Evolutionary conservation across 2,113 vertebrate genomes (phyloP).

Genomic region (Scolopax mira): DNA sequence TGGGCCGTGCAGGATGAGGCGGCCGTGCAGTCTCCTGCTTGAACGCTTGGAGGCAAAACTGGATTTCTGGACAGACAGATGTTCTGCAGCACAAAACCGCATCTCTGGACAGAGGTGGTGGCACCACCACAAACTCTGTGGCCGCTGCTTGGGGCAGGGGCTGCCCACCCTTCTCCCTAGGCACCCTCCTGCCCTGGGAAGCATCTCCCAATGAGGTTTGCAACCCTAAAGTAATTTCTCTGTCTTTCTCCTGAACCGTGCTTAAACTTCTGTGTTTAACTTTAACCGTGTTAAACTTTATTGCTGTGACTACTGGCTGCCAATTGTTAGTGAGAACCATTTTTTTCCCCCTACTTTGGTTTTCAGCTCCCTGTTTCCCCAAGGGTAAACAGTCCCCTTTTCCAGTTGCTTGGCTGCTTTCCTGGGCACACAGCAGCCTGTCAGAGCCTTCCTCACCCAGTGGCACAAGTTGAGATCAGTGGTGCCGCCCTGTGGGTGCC

Average conservation of each 20-base stretch:
- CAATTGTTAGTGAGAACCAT: neutral
- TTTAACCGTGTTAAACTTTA: too few relatives aligned
- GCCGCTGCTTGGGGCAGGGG: neutral
- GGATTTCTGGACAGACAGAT: neutral
- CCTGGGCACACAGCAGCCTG: neutral
- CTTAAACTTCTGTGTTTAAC: neutral
- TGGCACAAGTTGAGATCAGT: neutral
- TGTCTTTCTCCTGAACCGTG: neutral
- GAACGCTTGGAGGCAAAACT: conserved; percentile 1
- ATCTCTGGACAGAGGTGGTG: neutral
- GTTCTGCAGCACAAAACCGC: neutral
- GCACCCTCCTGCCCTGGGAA: neutral
- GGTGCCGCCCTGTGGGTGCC: neutral
- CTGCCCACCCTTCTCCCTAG: neutral
- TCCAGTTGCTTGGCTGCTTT: neutral
- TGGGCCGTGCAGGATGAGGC: rapidly evolving
- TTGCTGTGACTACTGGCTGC: neutral
- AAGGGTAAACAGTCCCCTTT: neutral
- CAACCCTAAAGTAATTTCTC: neutral
- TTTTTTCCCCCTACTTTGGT: neutral
- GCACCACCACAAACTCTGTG: rapidly evolving
- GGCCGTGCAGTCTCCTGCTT: neutral
- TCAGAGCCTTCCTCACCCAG: rapidly evolving
- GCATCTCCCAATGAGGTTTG: neutral
- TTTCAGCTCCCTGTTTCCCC: neutral